Base-by-base conservation (phyloP, 2,797 vertebrate genomes). In the Taenioides sp. region DNA sequence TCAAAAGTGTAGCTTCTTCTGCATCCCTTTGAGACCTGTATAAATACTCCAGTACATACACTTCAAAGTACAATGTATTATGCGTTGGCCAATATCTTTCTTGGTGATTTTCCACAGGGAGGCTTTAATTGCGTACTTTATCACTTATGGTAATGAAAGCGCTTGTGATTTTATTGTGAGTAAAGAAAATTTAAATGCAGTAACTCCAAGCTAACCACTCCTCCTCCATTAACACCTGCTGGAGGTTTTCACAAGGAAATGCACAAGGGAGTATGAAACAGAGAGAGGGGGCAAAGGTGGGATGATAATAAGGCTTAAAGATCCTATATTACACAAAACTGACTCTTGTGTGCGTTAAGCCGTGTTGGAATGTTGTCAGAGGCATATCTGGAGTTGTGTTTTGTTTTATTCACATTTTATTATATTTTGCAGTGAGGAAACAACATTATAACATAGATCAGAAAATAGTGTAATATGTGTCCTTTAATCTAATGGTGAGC, bases 71-170 rank as follows among this genome's bases (percentile, higher is more conserved):
- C 55, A 20, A 61, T 66, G 70, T 76, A 37, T 37, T 37, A 37
- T 37, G 37, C 20, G 27, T 59, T 55, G 34, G 0, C 58, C 59
- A 73, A 72, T 68, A 58, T 47, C 7, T 34, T 59, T 40, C 47
- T 60, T 37, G 28, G 22, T 31, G 34, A 49, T 37, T 43, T 47
- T 61, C 66, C 47, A 61, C 55, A 73, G 20, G 22, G 60, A 73
- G 40, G 55, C n/a, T 64, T 52, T 81, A 81, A 81, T 84, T 84
- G 40, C 72, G 40, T 40, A 55, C 22, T 54, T 12, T 55, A 59
- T 25, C 23, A 28, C 34, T 69, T 76, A 66, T 77, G 77, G 18
- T 78, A 80, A 85, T 80, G 40, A 50, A 25, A 62, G 23, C 28
- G 40, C 57, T 67, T 28, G 73, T 47, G 74, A 55, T 16, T 79